These are phyloP conservation scores for Hydrocynus forskahlii DNA, from an alignment of 2,797 vertebrate genomes.

Conservation along the genomic window DNA sequence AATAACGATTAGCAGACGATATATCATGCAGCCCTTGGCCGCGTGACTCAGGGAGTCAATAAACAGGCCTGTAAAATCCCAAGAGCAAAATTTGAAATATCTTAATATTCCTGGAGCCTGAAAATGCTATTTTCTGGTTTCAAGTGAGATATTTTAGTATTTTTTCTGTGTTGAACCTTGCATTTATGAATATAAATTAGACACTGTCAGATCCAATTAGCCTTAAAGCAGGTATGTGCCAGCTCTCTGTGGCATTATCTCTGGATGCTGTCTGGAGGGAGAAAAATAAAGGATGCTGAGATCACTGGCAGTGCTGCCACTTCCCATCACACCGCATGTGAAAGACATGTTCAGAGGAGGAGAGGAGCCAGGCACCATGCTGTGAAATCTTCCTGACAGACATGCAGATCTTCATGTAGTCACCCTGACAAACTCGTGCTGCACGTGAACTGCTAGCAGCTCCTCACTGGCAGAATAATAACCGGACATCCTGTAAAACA, in stretches of 20 bases:
- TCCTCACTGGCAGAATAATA: conserved; percentile 3
- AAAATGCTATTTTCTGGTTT: conserved; percentile 1
- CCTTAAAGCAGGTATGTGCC: conserved; percentile 18
- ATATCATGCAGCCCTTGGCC: no score
- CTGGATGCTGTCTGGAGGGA: conserved; percentile 6
- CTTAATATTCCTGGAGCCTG: conserved; percentile 15
- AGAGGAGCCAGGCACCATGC: not conserved
- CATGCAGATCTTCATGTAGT: not conserved
- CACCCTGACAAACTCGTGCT: not conserved
- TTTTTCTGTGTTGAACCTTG: conserved; percentile 22
- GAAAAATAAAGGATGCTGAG: conserved; percentile 31
- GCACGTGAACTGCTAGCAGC: not conserved
- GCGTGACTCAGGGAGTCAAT: not conserved
- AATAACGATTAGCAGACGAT: no score
- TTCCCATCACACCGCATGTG: conserved; percentile 32
- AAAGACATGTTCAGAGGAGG: not conserved
- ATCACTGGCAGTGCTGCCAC: conserved; percentile 33
- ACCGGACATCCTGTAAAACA: not conserved
- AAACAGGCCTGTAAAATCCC: not conserved
- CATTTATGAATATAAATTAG: conserved; percentile 42
- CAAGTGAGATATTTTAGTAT: not conserved
- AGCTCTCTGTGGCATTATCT: conserved; percentile 8
- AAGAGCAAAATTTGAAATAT: not conserved
- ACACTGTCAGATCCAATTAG: conserved; percentile 27
- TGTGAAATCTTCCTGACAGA: conserved; percentile 36